Evolutionary conservation across 2,113 vertebrate species (phyloP), one percentile per base, ranked within the genome.

Genomic region (human (Homo sapiens)): DNA sequence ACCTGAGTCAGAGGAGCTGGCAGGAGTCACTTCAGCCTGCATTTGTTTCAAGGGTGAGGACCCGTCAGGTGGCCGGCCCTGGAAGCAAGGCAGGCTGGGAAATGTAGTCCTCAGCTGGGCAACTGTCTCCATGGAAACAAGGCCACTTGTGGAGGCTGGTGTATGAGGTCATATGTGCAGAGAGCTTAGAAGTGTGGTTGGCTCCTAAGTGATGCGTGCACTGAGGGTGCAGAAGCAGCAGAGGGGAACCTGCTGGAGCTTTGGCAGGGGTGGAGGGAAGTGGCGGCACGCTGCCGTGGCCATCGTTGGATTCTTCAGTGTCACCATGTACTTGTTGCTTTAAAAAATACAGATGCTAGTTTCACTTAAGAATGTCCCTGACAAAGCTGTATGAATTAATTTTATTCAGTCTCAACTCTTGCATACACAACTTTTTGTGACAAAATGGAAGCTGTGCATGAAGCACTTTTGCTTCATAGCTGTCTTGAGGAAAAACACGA

Each of bases 251-350:
- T 17, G 7, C 61, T 18, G 4, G n/a, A 27, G 50, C 6, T 30
- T 55, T 12, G 30, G 20, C 55, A 32, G 79, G 38, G 38, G 1
- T n/a, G 12, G 0, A 6, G 40, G 57, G 81, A 25, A 32, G 38
- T 5, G 25, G 32, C 45, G 8, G 1, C 25, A 2, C 5, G 20
- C 20, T 0, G 16, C 35, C 8, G 5, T 0, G 27, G 4, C 5
- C 5, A 3, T 18, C 23, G 6, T 0, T 11, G 45, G 14, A 5
- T 50, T 70, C 11, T 16, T 18, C 38, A 17, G 8, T 27, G 23
- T 32, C 10, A n/a, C n/a, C 25, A 6, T 11, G 43, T 0, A 4
- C 16, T 64, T 1, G 5, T 27, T 5, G 32, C 27, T 25, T 32
- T 35, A n/a, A 68, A 75, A 9, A 17, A 66, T n/a, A 35, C 66